phyloP scores from a whole-genome alignment of 2,888 invertebrate species.

The Rhagonycha fulva region DNA sequence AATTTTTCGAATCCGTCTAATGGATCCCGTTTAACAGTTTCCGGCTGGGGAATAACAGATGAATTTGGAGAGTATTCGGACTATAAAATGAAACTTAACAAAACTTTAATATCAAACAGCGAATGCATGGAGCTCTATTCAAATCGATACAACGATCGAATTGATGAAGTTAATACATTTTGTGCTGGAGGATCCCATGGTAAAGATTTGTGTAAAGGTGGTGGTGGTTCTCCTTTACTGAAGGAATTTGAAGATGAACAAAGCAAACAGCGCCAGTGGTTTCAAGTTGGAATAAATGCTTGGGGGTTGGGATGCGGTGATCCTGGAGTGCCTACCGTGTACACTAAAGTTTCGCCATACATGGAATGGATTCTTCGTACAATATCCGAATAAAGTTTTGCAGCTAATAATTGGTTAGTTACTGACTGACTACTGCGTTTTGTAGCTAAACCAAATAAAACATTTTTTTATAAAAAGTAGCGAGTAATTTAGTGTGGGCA shows the following conservation, averaged over 20 bases:
- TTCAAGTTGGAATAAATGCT: not conserved
- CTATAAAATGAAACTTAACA: not conserved
- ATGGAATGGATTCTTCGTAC: not conserved
- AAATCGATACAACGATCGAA: not conserved
- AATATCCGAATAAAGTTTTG: not conserved
- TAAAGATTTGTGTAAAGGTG: not conserved
- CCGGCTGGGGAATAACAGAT: constrained; percentile 11
- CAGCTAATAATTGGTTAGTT: no score
- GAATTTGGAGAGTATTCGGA: no score
- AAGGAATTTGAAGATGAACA: not conserved
- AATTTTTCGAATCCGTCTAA: not conserved
- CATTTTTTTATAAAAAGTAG: no score
- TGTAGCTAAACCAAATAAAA: no score
- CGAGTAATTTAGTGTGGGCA: no score
- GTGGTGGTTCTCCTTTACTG: not conserved
- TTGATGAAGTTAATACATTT: not conserved
- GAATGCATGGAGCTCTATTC: not conserved
- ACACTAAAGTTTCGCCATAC: not conserved
- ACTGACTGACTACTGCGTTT: no score
- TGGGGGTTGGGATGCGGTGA: not conserved
- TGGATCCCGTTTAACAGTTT: not conserved
- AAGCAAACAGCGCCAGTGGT: not conserved
- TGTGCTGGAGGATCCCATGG: not conserved
- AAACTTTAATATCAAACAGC: not conserved
- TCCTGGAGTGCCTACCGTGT: not conserved